Evolutionary conservation across 2,888 invertebrate species (phyloP), one percentile per base, ranked within the genome.

Genomic region (Drosophila macrospina): DNA sequence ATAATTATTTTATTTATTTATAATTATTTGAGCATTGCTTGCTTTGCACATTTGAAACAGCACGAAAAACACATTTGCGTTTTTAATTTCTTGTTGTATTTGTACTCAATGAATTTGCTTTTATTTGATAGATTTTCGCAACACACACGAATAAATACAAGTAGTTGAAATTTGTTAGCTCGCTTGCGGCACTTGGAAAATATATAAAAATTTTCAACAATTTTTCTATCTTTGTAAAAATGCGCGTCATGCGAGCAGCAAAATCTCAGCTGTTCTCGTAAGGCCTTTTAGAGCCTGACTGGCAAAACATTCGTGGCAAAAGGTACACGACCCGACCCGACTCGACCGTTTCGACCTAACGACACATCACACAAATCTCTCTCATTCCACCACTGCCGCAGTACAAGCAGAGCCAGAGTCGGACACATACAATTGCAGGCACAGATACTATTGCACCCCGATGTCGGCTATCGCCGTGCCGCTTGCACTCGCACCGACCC

Each of bases 301-400:
- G 92, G 90, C 92, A 92, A 90, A 92, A 92, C 91, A 91, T 91
- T 92, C 91, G 91, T 92, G 92, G 92, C 92, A 92, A 92, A 92
- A 92, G 92, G 92, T 92, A 92, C 92, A 92, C 92, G 92, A 92
- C 92, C 92, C 92, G 92, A 92, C 92, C 92, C 92, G 92, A 92
- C 92, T 91, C 92, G 92, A 92, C 92, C 92, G 91, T 90, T 91
- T 91, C 92, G 92, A 92, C 92, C 92, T 92, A 92, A 91, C 91
- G 92, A 92, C 91, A 91, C 91, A 92, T 91, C 91, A 91, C 91
- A 91, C 90, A 91, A 89, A 90, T 91, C 91, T 91, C 91, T 91
- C 91, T 91, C 91, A 90, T 88, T 90, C 89, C 88, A 90, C 90
- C 83, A 89, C 88, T 83, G 52, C 11, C 24, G 37, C 41, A 56